Evolutionary conservation across 2,113 vertebrate genomes (phyloP), one percentile per base, ranked within the genome.

Genomic region (Anhinga anhinga): DNA sequence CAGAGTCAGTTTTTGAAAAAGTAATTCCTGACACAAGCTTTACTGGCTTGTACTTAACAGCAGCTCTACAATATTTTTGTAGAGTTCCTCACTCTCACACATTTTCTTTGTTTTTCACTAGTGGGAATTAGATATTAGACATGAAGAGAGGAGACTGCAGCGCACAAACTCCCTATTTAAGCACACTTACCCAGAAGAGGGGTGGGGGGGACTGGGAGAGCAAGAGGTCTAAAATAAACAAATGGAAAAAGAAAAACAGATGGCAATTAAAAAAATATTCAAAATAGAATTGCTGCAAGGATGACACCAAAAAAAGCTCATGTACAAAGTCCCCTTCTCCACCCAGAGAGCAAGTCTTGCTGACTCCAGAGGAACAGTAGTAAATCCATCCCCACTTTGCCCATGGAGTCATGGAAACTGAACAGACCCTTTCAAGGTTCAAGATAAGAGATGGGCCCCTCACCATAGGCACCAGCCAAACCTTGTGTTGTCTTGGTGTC

Each of bases 211-310:
- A 85, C 42, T 1, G 5, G 7, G 34, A 34, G 62, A 67, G 23
- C 15, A 47, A 90, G n/a, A 79, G 13, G 21, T 58, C 81, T 79
- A 40, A 91, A 84, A 78, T 22, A 88, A 91, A 82, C 50, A 85
- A 94, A 79, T 44, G 14, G 18, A 78, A 38, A 88, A 74, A 21
- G 73, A 38, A 85, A 74, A 58, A 1, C 38, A 96, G 62, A 72
- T 42, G 36, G 69, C 40, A 77, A 92, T 27, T 82, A 4, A 47
- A 72, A 70, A 82, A 87, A 11, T 25, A 34, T 78, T 95, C 19
- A 62, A 74, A 88, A 53, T 10, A n/a, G 50, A 73, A 55, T 4
- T 91, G 15, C 45, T 77, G 23, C 44, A 77, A 69, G 38, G 38
- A 40, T 40, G 38, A 40, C 38, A 40, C 38, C 38, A 40, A 83